phyloP scores from a whole-genome alignment of 2,797 vertebrate species.

The Anguilla megastoma region DNA sequence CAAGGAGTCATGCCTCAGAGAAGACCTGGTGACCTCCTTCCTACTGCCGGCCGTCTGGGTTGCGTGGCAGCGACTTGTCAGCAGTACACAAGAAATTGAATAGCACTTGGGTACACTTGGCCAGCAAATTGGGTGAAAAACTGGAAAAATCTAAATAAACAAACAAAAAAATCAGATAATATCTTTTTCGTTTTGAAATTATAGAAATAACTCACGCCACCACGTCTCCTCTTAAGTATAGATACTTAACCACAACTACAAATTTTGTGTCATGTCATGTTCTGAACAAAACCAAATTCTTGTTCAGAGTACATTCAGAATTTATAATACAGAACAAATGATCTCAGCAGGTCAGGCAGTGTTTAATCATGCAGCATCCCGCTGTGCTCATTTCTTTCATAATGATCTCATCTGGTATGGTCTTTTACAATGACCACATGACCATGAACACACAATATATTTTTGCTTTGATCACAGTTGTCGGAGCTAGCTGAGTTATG shows the following conservation, averaged over 20 bases:
- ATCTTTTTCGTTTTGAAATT: background rate
- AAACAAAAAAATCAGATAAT: background rate
- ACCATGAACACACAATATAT: background rate
- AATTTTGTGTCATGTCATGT: background rate
- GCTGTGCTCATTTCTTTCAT: background rate
- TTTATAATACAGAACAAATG: background rate
- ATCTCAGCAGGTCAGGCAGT: background rate
- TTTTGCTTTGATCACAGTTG: background rate
- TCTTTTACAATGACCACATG: background rate
- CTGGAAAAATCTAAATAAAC: too few species aligned
- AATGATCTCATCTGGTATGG: background rate
- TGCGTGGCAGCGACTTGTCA: too few species aligned
- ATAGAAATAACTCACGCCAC: background rate
- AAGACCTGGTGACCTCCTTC: too few species aligned
- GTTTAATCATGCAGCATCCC: background rate
- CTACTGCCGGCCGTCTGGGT: too few species aligned
- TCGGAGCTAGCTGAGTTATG: background rate
- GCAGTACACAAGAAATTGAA: too few species aligned
- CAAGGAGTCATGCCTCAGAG: too few species aligned
- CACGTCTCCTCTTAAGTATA: background rate
- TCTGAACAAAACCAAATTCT: background rate
- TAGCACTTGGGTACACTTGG: too few species aligned
- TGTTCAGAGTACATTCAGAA: background rate
- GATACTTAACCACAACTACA: background rate
- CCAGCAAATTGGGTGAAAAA: too few species aligned